phyloP scores from a whole-genome alignment of 2,113 vertebrate genomes.

The Typhlomys cinereus region DNA sequence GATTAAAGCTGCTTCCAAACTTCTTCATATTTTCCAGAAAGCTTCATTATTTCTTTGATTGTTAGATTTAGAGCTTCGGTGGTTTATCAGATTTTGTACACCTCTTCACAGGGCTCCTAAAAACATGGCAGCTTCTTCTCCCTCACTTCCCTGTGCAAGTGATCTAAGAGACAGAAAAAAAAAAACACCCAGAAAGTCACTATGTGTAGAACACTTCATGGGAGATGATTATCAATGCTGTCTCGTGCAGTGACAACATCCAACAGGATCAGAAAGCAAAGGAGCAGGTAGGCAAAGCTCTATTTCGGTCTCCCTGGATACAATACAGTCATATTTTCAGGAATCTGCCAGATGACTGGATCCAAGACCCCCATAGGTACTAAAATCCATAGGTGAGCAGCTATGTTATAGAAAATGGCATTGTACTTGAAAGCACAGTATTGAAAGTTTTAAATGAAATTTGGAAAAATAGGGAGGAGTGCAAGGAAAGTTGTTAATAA shows the following conservation, averaged over 20 bases:
- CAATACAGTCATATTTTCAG: background rate
- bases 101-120: background rate
- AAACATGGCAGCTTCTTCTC: background rate
- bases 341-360: background rate
- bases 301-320: background rate
- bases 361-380: background rate
- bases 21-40: background rate
- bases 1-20: background rate
- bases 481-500: background rate
- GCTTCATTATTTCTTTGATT: background rate
- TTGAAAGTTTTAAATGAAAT: conserved; percentile 2
- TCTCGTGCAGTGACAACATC: background rate
- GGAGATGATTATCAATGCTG: background rate
- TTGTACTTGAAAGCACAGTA: too few relatives aligned
- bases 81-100: background rate
- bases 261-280: background rate
- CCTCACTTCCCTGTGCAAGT: background rate
- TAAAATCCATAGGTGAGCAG: background rate
- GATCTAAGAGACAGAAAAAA: background rate
- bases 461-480: background rate
- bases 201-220: background rate
- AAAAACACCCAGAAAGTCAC: background rate
- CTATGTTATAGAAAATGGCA: background rate
- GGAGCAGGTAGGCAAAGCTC: background rate
- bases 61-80: background rate